Evolutionary conservation across 2,888 invertebrate species (phyloP).

Genomic region (Artemia sinica): DNA sequence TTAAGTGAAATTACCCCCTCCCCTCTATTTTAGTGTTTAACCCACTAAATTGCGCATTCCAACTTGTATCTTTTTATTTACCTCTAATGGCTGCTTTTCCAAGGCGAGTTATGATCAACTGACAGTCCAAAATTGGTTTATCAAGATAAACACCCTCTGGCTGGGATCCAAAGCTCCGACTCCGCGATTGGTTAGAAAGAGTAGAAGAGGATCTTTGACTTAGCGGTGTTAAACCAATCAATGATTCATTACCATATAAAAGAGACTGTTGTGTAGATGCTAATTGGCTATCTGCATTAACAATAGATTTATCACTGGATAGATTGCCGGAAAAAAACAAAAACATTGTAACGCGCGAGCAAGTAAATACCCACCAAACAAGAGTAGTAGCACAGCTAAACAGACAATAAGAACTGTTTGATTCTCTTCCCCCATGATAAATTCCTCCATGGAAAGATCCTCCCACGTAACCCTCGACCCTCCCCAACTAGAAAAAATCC

Average conservation of each 20-base stretch:
- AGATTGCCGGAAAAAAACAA: no score
- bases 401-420: no score
- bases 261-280: background rate
- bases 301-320: no score
- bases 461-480: no score
- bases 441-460: no score
- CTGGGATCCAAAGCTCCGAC: background rate
- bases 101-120: constrained; percentile 26
- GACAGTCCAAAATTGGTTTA: constrained; percentile 19
- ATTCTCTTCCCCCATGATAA: no score
- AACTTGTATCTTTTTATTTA: constrained; percentile 19
- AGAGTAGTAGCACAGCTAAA: no score
- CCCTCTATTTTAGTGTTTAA: background rate
- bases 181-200: background rate
- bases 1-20: no score
- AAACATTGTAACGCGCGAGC: no score
- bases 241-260: background rate
- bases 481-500: no score
- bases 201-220: constrained; percentile 10
- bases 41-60: no score
- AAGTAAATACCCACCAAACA: no score
- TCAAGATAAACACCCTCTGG: background rate
- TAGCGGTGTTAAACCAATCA: constrained; percentile 7
- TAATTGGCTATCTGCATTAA: background rate
- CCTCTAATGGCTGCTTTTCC: constrained; percentile 30